Conservation (phyloP, 2,797 vertebrate species). For the Xenopus petersii region DNA sequence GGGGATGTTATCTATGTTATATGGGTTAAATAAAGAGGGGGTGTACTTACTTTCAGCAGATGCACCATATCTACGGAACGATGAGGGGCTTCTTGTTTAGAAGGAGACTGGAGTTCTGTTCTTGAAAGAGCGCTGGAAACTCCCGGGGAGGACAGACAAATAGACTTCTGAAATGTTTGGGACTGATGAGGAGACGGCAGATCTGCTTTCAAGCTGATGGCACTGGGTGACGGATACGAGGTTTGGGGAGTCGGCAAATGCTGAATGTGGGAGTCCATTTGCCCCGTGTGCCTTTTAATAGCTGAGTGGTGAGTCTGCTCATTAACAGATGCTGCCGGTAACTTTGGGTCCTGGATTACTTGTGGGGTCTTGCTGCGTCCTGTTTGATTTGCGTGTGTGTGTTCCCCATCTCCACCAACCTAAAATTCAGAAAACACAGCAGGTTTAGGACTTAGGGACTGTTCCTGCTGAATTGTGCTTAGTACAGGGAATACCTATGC, state of each 20-base stretch:
- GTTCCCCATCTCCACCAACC: conserved; percentile 76
- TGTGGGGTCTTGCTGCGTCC: conserved; percentile 79
- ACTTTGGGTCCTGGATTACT: conserved; percentile 80
- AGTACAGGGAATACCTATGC: no score
- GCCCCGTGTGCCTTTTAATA: conserved; percentile 68
- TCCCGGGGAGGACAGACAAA: conserved; percentile 68
- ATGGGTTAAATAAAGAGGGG: no score
- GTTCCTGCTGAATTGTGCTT: no score
- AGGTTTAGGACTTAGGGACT: no score
- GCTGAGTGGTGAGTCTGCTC: conserved; percentile 76
- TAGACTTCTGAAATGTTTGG: conserved; percentile 66
- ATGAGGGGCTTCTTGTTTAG: conserved; percentile 79
- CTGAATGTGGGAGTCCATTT: conserved; percentile 72
- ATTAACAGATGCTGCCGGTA: conserved; percentile 52
- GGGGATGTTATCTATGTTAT: no score
- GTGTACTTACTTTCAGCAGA: conserved; percentile 81
- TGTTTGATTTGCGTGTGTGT: conserved; percentile 68
- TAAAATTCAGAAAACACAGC: conserved; percentile 45
- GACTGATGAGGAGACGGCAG: conserved; percentile 63
- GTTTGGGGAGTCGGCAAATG: conserved; percentile 80
- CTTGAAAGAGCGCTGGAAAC: conserved; percentile 69
- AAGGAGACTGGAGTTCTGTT: conserved; percentile 63
- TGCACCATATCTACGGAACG: conserved; percentile 93
- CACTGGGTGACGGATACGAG: conserved; percentile 83
- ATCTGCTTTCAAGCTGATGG: conserved; percentile 81